A percentile compares a stretch with the other conserved stretches of the same genome.
Evolutionary conservation across 2,888 invertebrate species (phyloP).

Genomic region (Hoplodrina blanda): DNA sequence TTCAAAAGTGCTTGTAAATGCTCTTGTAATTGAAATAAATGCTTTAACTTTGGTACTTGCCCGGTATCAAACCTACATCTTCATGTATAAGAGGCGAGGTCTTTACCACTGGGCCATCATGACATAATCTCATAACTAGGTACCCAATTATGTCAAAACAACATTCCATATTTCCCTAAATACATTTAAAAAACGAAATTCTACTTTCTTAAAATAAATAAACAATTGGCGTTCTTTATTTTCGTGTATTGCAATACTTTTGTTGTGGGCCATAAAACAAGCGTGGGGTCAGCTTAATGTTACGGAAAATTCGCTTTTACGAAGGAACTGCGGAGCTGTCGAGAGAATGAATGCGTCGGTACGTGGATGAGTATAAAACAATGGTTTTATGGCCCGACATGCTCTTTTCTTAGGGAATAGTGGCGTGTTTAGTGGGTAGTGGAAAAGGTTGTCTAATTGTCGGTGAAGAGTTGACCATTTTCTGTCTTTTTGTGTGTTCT

Average conservation of each 20-base stretch:
- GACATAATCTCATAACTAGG: no score
- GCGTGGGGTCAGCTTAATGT: conserved; percentile 63
- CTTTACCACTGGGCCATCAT: no score
- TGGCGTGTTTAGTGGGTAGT: conserved; percentile 1
- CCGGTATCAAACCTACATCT: no score
- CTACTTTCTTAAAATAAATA: conserved; percentile 36
- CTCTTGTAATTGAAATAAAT: no score
- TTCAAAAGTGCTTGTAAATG: no score
- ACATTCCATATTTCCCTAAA: conserved; percentile 4
- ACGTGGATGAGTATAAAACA: conserved; percentile 56
- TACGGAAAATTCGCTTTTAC: conserved; percentile 66
- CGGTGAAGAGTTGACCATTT: background rate
- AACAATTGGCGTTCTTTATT: conserved; percentile 56
- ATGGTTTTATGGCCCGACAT: conserved; percentile 53
- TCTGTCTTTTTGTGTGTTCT: background rate
- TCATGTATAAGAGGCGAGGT: no score
- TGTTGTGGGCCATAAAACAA: conserved; percentile 64
- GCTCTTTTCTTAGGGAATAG: conserved; percentile 27
- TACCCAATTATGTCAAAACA: background rate
- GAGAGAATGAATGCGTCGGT: conserved; percentile 55
- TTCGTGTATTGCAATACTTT: conserved; percentile 59
- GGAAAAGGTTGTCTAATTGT: background rate
- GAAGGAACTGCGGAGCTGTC: conserved; percentile 47
- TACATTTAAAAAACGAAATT: conserved; percentile 29
- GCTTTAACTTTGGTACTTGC: no score